These are phyloP conservation scores for Zosterops lateralis DNA, from an alignment of 2,113 vertebrate species.

Conservation along the genomic window DNA sequence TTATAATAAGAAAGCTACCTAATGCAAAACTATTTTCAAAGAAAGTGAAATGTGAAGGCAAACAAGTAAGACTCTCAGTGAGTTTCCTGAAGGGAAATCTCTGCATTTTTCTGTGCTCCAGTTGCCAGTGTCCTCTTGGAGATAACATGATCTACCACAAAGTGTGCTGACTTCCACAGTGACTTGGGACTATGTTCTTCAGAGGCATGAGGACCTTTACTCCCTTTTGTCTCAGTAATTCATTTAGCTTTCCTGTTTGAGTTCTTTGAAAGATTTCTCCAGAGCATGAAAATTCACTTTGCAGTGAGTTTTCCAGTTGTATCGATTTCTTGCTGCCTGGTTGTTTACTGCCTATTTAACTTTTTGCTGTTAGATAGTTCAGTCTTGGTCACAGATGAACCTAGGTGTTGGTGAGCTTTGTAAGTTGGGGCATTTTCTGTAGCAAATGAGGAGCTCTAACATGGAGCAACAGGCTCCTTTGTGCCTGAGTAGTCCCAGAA, in stretches of 20 bases:
- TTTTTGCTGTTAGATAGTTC: background rate
- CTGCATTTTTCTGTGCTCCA: fast-evolving
- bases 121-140: background rate
- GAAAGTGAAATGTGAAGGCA: background rate
- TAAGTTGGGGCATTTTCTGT: background rate
- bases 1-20: background rate
- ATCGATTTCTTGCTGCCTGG: background rate
- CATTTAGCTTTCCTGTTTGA: background rate
- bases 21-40: background rate
- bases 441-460: background rate
- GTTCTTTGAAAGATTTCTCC: background rate
- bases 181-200: background rate
- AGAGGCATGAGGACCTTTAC: background rate
- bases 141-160: background rate
- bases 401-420: background rate
- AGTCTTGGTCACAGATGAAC: background rate
- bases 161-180: background rate
- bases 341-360: background rate
- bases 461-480: background rate
- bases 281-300: background rate
- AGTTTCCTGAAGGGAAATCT: background rate
- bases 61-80: background rate
- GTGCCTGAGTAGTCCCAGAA: background rate
- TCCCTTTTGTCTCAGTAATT: background rate
- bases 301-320: background rate